Conservation (phyloP, 2,113 vertebrate genomes). For the Eudyptes chrysolophus region DNA sequence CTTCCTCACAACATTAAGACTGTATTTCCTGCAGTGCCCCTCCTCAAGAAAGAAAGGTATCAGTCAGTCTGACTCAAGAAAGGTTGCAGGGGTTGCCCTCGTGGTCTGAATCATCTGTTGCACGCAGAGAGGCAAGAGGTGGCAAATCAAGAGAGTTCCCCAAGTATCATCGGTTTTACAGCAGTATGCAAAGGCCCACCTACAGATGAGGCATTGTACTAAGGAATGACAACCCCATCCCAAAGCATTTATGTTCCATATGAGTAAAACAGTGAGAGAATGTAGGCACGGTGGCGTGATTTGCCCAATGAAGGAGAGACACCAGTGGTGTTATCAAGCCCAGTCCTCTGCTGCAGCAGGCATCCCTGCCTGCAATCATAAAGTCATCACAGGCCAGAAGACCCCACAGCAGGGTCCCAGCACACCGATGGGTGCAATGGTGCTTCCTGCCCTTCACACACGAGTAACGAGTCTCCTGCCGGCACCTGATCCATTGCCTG, state of each 20-base stretch:
- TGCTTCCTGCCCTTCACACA: not conserved
- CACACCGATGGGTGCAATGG: rapidly evolving
- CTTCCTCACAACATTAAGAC: not conserved
- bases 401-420: not conserved
- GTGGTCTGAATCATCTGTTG: not conserved
- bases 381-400: not conserved
- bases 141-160: not conserved
- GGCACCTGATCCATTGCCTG: rapidly evolving
- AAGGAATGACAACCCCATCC: not conserved
- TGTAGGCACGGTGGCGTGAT: rapidly evolving
- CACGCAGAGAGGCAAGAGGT: not conserved
- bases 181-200: not conserved
- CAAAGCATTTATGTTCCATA: not conserved
- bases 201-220: not conserved
- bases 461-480: rapidly evolving
- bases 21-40: not conserved
- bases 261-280: not conserved
- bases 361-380: not conserved
- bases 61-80: not conserved
- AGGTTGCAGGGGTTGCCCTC: not conserved
- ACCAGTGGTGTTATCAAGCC: rapidly evolving
- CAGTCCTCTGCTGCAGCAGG: not conserved
- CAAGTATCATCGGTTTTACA: not conserved
- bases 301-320: not conserved
- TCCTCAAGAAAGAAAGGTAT: not conserved